Conservation (phyloP, 2,113 vertebrate species). For the Xiphophorus hellerii region DNA sequence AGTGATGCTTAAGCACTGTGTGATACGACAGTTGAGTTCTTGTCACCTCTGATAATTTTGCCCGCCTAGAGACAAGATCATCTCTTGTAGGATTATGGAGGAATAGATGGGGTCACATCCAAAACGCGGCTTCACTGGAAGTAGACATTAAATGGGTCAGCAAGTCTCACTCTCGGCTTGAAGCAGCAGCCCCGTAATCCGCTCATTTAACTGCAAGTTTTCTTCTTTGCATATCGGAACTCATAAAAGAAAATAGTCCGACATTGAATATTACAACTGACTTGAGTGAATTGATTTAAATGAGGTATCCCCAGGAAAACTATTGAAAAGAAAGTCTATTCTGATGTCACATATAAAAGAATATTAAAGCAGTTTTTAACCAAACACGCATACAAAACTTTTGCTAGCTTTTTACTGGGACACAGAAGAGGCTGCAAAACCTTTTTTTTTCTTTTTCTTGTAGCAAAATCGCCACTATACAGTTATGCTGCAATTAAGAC, state of each 20-base stretch:
- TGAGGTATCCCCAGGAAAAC: slow-evolving; percentile 53
- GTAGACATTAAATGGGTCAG: slow-evolving; percentile 75
- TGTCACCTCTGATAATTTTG: slow-evolving; percentile 65
- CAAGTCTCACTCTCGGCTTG: slow-evolving; percentile 66
- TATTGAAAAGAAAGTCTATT: slow-evolving; percentile 43
- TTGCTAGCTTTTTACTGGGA: slow-evolving; percentile 45
- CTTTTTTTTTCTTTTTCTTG: slow-evolving; percentile 62
- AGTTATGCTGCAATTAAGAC: slow-evolving; percentile 47
- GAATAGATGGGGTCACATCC: slow-evolving; percentile 62
- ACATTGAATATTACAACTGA: slow-evolving; percentile 47
- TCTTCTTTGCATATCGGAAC: slow-evolving; percentile 32
- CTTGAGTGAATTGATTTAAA: slow-evolving; percentile 71
- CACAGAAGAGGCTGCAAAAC: slow-evolving; percentile 61
- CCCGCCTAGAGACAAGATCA: slow-evolving; percentile 63
- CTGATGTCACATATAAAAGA: slow-evolving; percentile 56
- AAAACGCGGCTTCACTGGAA: slow-evolving; percentile 63
- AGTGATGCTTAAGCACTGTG: slow-evolving; percentile 35
- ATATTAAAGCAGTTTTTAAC: slow-evolving; percentile 48
- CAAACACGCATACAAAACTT: slow-evolving; percentile 49
- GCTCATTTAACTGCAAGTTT: slow-evolving; percentile 50
- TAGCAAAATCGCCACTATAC: slow-evolving; percentile 47
- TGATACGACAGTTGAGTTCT: slow-evolving; percentile 61
- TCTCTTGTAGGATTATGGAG: slow-evolving; percentile 75
- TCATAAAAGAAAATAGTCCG: slow-evolving; percentile 54
- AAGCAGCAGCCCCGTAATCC: slow-evolving; percentile 58